A percentile compares a stretch with the other conserved stretches of the same genome.
Evolutionary conservation across 2,888 invertebrate species (phyloP).

Genomic region (Noctua comes): DNA sequence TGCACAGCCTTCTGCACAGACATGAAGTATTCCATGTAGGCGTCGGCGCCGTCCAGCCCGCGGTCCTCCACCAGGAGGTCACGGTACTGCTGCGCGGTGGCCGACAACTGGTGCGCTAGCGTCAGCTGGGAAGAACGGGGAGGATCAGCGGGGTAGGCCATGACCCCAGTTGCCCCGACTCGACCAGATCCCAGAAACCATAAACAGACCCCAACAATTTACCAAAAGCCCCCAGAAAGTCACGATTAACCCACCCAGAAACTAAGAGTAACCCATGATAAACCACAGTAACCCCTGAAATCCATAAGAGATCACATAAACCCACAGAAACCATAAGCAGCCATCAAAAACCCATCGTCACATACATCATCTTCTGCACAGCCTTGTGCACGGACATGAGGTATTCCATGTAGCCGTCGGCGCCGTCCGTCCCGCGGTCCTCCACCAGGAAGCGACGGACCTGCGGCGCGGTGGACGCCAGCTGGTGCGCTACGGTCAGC

Average conservation of each 20-base stretch:
- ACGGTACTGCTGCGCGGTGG: slow-evolving; percentile 91
- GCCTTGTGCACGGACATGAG: slow-evolving; percentile 99
- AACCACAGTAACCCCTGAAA: not conserved
- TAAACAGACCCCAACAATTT: not conserved
- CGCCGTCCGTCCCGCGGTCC: slow-evolving; percentile 95
- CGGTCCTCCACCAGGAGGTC: slow-evolving; percentile 98
- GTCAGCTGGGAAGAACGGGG: not conserved
- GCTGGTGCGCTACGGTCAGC: slow-evolving; percentile 79
- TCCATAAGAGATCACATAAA: not conserved
- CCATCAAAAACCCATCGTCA: slow-evolving; percentile 47
- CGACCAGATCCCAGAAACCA: not conserved
- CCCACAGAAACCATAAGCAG: slow-evolving; percentile 4
- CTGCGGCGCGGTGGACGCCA: slow-evolving; percentile 91
- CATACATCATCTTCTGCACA: slow-evolving; percentile 91
- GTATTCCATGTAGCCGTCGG: slow-evolving; percentile 97
- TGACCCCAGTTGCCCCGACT: not conserved
- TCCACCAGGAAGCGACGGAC: slow-evolving; percentile 97
- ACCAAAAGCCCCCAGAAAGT: not conserved
- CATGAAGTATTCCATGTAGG: slow-evolving; percentile 98
- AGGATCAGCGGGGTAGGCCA: not conserved
- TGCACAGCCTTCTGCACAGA: slow-evolving; percentile 98
- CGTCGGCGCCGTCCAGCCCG: slow-evolving; percentile 93
- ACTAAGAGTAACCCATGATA: not conserved
- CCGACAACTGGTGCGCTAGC: not conserved
- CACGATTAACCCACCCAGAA: not conserved